These are phyloP conservation scores for Drosophila nigrodunni DNA, from an alignment of 1,140 invertebrate genomes.

Conservation along the genomic window DNA sequence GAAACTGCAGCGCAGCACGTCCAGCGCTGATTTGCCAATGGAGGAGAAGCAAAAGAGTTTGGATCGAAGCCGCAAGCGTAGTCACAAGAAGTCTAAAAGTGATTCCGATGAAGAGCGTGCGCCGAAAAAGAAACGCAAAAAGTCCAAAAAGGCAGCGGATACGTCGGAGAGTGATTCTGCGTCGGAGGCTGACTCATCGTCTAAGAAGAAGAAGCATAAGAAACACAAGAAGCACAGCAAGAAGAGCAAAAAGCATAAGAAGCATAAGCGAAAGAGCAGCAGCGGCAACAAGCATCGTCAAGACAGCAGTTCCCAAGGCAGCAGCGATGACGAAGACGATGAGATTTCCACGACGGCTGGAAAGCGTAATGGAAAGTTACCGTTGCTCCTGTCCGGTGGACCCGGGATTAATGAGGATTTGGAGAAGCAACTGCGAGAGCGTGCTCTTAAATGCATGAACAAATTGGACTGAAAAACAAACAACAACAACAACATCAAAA, in stretches of 20 bases:
- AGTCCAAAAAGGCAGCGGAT: constrained; percentile 85
- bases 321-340: constrained; percentile 86
- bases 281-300: constrained; percentile 85
- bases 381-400: constrained; percentile 86
- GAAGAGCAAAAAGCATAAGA: constrained; percentile 89
- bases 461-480: constrained; percentile 81
- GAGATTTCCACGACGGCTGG: constrained; percentile 29
- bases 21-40: constrained; percentile 36
- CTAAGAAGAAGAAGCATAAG: constrained; percentile 87
- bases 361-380: constrained; percentile 67
- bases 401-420: constrained; percentile 90
- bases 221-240: constrained; percentile 90
- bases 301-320: constrained; percentile 86
- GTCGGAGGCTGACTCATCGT: constrained; percentile 87
- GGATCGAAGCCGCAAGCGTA: constrained; percentile 60
- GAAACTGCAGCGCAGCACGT: constrained; percentile 48
- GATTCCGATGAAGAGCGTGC: constrained; percentile 83
- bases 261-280: constrained; percentile 86
- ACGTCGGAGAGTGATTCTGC: constrained; percentile 87
- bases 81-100: constrained; percentile 79
- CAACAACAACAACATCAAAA: constrained; percentile 27
- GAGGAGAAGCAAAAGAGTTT: constrained; percentile 30
- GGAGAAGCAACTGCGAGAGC: constrained; percentile 94
- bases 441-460: constrained; percentile 90
- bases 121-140: constrained; percentile 85